Evolutionary conservation across 2,797 vertebrate species (phyloP).

Genomic region (Danio jaintianensis): DNA sequence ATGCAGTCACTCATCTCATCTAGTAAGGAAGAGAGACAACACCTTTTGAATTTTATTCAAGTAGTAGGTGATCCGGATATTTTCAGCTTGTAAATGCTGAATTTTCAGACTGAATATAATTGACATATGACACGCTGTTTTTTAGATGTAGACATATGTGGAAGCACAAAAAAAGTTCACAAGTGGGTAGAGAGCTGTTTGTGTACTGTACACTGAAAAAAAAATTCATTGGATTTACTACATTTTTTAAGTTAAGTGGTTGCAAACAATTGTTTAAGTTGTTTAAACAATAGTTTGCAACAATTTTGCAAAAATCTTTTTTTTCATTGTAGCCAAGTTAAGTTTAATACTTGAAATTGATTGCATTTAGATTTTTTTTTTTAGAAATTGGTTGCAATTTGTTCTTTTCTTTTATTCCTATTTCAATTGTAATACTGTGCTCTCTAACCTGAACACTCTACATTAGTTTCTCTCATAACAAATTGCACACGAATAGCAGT

Average conservation of each 20-base stretch:
- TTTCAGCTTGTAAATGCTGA: not conserved
- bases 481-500: not conserved
- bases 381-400: not conserved
- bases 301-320: too few relatives aligned
- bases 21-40: not conserved
- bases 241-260: too few relatives aligned
- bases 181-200: not conserved
- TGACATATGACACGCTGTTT: not conserved
- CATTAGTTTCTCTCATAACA: not conserved
- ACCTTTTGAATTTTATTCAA: not conserved
- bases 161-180: not conserved
- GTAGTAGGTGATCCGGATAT: not conserved
- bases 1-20: too few relatives aligned
- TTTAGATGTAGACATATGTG: too few relatives aligned
- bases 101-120: not conserved
- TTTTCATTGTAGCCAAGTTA: not conserved
- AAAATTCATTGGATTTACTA: too few relatives aligned
- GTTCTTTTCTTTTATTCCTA: not conserved
- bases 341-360: not conserved
- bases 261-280: too few relatives aligned
- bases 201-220: too few relatives aligned
- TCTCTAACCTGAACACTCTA: not conserved
- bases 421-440: not conserved
- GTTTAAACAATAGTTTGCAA: too few relatives aligned
- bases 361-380: too few relatives aligned